Evolutionary conservation across 2,113 vertebrate species (phyloP).

Genomic region (Albula goreensis): DNA sequence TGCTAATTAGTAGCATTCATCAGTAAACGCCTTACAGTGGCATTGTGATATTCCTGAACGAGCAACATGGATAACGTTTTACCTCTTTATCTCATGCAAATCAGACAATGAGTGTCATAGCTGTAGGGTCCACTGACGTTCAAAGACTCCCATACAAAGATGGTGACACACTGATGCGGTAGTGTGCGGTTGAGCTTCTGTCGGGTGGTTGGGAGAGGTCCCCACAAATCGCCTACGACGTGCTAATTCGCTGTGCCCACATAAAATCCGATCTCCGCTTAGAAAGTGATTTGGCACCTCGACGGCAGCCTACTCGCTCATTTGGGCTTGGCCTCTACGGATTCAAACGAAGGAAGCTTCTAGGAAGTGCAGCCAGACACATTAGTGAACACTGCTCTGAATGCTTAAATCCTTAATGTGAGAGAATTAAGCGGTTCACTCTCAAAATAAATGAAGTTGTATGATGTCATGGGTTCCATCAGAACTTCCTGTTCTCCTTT

Average conservation of each 20-base stretch:
- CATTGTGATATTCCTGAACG: not conserved
- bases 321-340: not conserved
- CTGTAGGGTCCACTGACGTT: not conserved
- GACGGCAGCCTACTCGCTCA: no score
- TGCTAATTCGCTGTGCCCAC: not conserved
- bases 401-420: no score
- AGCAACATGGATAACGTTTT: conserved; percentile 14
- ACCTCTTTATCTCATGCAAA: conserved; percentile 36
- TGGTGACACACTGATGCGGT: conserved; percentile 35
- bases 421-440: no score
- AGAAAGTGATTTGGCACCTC: no score
- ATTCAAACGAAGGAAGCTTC: not conserved
- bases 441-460: not conserved
- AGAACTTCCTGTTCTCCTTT: no score
- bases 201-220: not conserved
- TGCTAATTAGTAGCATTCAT: not conserved
- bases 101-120: not conserved
- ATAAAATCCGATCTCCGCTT: not conserved
- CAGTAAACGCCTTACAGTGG: not conserved
- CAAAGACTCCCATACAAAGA: conserved; percentile 22
- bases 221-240: not conserved
- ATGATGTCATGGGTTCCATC: not conserved
- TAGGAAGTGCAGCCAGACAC: not conserved
- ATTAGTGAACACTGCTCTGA: not conserved
- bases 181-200: conserved; percentile 8